phyloP scores from a whole-genome alignment of 2,797 vertebrate genomes.

The Vireo griseus region DNA sequence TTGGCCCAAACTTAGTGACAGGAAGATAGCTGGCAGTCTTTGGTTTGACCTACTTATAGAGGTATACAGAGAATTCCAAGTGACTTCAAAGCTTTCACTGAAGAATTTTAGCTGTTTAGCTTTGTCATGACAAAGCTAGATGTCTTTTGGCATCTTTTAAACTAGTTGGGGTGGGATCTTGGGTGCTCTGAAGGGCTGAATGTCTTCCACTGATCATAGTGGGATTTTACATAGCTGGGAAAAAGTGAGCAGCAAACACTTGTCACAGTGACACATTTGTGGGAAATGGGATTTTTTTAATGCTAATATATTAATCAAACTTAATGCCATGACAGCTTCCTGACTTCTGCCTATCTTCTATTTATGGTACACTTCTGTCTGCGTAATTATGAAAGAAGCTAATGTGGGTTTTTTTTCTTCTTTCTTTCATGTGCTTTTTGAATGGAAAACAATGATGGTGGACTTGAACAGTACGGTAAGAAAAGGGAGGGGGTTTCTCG shows the following conservation, averaged over 20 bases:
- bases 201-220: background rate
- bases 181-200: background rate
- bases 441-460: slow-evolving; percentile 11
- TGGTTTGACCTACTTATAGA: background rate
- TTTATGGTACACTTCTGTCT: background rate
- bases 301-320: background rate
- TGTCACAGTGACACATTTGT: background rate
- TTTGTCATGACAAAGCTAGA: background rate
- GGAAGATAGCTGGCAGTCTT: background rate
- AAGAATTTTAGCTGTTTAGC: background rate
- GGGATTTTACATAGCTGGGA: background rate
- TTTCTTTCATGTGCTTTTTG: slow-evolving; percentile 37
- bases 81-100: background rate
- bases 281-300: background rate
- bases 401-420: background rate
- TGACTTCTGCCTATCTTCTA: background rate
- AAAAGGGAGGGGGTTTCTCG: background rate
- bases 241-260: background rate
- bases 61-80: background rate
- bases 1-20: background rate
- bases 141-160: background rate
- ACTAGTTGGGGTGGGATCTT: background rate
- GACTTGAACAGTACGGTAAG: slow-evolving; percentile 74
- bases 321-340: background rate
- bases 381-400: background rate